Conservation (phyloP, 2,797 vertebrate species). For the Lycodopsis pacificus region DNA sequence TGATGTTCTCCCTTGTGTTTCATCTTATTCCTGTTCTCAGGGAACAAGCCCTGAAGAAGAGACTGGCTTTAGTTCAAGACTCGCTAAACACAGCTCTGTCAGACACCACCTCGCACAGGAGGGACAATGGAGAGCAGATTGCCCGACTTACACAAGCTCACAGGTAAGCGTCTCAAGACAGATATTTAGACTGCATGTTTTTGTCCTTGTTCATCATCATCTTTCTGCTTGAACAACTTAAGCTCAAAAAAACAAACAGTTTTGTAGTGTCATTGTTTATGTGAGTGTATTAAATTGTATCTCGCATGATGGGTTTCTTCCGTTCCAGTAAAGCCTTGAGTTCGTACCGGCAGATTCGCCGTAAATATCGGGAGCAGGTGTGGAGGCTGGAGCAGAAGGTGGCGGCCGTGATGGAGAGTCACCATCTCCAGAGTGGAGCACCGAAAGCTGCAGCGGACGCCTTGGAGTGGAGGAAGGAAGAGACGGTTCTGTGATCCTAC, state of each 20-base stretch:
- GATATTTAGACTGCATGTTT: background rate
- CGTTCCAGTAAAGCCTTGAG: constrained; percentile 85
- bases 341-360: constrained; percentile 86
- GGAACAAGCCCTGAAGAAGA: constrained; percentile 81
- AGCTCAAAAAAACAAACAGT: too few species aligned
- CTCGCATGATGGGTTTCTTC: background rate
- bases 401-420: constrained; percentile 81
- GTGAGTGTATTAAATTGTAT: background rate
- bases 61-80: constrained; percentile 78
- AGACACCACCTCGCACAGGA: constrained; percentile 76
- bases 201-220: background rate
- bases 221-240: background rate
- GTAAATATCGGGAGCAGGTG: constrained; percentile 89
- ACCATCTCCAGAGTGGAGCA: constrained; percentile 74
- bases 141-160: constrained; percentile 79
- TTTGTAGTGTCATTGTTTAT: background rate
- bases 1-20: background rate
- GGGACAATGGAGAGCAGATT: constrained; percentile 78
- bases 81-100: constrained; percentile 75
- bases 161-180: constrained; percentile 67
- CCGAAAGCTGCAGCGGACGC: constrained; percentile 69
- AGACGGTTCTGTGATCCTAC: constrained; percentile 81
- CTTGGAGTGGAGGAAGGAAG: constrained; percentile 81
- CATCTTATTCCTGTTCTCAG: constrained; percentile 55
- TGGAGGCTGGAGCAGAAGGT: constrained; percentile 87